Base-by-base conservation (phyloP, 2,113 vertebrate species). In the Strix uralensis region DNA sequence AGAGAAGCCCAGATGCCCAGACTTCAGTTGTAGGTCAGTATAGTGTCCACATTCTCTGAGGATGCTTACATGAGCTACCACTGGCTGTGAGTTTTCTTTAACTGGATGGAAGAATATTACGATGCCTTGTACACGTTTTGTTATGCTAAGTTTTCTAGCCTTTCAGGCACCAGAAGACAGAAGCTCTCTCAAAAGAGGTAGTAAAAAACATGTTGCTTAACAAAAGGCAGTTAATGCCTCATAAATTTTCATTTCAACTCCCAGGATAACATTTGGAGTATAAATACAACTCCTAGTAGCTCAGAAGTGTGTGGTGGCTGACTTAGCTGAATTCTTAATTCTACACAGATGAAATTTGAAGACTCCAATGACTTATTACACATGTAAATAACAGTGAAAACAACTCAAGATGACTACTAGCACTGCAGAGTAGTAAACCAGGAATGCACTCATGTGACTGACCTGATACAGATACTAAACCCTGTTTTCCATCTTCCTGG, bases 1-100 rank as follows among this genome's bases (percentile, higher is more conserved):
- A 14, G 38, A 13, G 30, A 75, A 65, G 36, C 58, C 73, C 17
- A 22, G 55, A 9, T 55, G 34, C 20, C 10, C 34, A 34, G 1
- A 23, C 66, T 57, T n/a, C 8, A 62, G 44, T 0, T 47, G 13
- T 44, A 42, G 42, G 15, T 38, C 70, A 54, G 3, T 51, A 5
- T 2, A 34, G 12, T 6, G 4, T 27, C 59, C 23, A 4, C 44
- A 6, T 0, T 1, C 30, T 51, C 25, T 18, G 42, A 73, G 23
- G 59, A 13, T 51, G 26, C 34, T 86, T 40, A 21, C 1, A 0
- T 29, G 7, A 26, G 55, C 58, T 73, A 26, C 54, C 15, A 5
- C 9, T 22, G 19, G 30, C 46, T 62, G 6, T 12, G 34, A 54
- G 36, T 30, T 88, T 22, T 38, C 36, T 47, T 77, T n/a, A 58